These are phyloP conservation scores for Acromyrmex charruanus DNA, from an alignment of 1,140 invertebrate species.

Conservation along the genomic window DNA sequence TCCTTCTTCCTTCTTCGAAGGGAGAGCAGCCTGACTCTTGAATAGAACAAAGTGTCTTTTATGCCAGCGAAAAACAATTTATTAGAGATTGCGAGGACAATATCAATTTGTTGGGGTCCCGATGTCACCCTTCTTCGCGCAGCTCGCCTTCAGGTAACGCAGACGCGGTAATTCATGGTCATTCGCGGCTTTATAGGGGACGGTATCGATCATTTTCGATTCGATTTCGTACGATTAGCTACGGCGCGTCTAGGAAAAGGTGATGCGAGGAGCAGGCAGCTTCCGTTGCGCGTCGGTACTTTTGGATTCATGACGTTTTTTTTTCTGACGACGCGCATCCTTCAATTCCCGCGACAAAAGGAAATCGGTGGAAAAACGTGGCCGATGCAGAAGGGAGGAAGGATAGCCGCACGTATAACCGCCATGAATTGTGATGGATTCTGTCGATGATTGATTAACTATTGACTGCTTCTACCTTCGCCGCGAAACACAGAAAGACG, in stretches of 20 bases:
- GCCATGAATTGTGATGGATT: conserved; percentile 47
- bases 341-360: conserved; percentile 47
- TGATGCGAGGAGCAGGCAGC: conserved; percentile 35
- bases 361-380: conserved; percentile 45
- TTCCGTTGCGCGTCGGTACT: conserved; percentile 67
- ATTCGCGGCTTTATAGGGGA: conserved; percentile 69
- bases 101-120: conserved; percentile 76
- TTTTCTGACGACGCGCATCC: conserved; percentile 34
- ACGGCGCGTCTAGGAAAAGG: conserved; percentile 65
- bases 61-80: conserved; percentile 73
- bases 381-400: conserved; percentile 41
- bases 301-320: conserved; percentile 77
- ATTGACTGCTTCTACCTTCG: conserved; percentile 18
- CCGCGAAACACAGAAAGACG: conserved; percentile 3
- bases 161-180: conserved; percentile 69
- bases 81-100: conserved; percentile 77
- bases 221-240: conserved; percentile 79
- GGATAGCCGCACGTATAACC: conserved; percentile 51
- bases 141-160: conserved; percentile 44
- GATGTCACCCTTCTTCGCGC: conserved; percentile 46
- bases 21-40: not conserved
- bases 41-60: conserved; percentile 44
- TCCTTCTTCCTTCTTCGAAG: not conserved
- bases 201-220: conserved; percentile 79
- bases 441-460: conserved; percentile 52